Conservation (phyloP, 2,888 invertebrate species). For the Noctuana brunneofusca region DNA sequence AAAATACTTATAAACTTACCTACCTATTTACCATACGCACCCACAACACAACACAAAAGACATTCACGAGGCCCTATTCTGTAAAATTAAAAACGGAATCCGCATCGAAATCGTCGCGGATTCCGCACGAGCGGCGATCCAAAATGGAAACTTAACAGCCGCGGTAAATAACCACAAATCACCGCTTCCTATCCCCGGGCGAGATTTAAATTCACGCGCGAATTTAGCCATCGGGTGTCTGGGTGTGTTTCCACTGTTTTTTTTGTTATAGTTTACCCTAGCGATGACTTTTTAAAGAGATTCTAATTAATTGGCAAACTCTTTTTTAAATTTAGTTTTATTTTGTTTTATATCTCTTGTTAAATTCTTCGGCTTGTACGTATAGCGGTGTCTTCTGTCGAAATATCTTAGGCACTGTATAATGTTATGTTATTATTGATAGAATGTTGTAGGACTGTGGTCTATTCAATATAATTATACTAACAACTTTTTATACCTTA, state of each 20-base stretch:
- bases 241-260: constrained; percentile 51
- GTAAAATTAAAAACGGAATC: constrained; percentile 76
- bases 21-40: background rate
- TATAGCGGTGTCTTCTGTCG: too few relatives aligned
- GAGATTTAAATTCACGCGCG: constrained; percentile 78
- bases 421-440: too few relatives aligned
- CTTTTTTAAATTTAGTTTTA: too few relatives aligned
- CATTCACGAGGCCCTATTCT: constrained; percentile 52
- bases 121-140: constrained; percentile 70
- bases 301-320: too few relatives aligned
- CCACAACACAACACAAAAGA: constrained; percentile 2
- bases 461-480: too few relatives aligned
- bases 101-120: constrained; percentile 70
- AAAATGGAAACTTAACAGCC: constrained; percentile 80
- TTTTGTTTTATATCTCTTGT: too few relatives aligned
- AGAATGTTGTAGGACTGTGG: too few relatives aligned
- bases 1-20: too few relatives aligned
- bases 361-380: too few relatives aligned
- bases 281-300: too few relatives aligned
- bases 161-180: constrained; percentile 83
- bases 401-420: too few relatives aligned
- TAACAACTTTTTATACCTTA: too few relatives aligned
- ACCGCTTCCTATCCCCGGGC: constrained; percentile 76
- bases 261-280: background rate
- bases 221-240: constrained; percentile 58